Evolutionary conservation across 2,888 invertebrate species (phyloP).

Genomic region (Euplexia lucipara): DNA sequence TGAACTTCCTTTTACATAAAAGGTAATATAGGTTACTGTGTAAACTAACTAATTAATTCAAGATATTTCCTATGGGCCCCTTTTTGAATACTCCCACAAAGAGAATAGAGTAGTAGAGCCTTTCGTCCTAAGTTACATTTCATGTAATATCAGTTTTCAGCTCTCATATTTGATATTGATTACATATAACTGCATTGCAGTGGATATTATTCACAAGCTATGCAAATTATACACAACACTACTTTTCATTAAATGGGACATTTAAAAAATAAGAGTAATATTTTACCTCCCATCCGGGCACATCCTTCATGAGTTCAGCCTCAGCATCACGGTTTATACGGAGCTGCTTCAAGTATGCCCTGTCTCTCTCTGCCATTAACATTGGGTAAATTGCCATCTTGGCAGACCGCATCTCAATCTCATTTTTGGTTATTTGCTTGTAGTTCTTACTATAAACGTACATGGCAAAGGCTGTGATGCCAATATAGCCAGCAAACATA

Average conservation of each 20-base stretch:
- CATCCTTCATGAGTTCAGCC: conserved; percentile 96
- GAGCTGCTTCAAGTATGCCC: conserved; percentile 95
- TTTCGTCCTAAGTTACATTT: too few relatives aligned
- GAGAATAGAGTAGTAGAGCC: neutral
- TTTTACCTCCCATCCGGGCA: conserved; percentile 95
- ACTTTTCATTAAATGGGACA: too few relatives aligned
- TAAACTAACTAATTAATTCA: neutral
- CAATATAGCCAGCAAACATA: conserved; percentile 92
- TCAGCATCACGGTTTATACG: conserved; percentile 96
- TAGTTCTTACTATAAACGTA: conserved; percentile 91
- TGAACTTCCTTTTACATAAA: too few relatives aligned
- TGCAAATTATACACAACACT: too few relatives aligned
- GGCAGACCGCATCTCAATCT: conserved; percentile 95
- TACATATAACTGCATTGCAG: too few relatives aligned
- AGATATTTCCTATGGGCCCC: neutral
- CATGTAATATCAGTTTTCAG: too few relatives aligned
- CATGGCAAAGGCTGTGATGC: conserved; percentile 89
- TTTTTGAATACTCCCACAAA: neutral
- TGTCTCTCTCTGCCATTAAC: conserved; percentile 95
- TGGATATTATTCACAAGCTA: too few relatives aligned
- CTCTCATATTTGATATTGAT: too few relatives aligned
- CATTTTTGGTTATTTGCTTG: conserved; percentile 88
- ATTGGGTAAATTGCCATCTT: conserved; percentile 94
- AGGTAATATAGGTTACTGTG: neutral
- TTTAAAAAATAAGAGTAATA: neutral